phyloP scores from a whole-genome alignment of 64 coral and sea anemone genomes.

The Dendronephthya gigantea region DNA sequence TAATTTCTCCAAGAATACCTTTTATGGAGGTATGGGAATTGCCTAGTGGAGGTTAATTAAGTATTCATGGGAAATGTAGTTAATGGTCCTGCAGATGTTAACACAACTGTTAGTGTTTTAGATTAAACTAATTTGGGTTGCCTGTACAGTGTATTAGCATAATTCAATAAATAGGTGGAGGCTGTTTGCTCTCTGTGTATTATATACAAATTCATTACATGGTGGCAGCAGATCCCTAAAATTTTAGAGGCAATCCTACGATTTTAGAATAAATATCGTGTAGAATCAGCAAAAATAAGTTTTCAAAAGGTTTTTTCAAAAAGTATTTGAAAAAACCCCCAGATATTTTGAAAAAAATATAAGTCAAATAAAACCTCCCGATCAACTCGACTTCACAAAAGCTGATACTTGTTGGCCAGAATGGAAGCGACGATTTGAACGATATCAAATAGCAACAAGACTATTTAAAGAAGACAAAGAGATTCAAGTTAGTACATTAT shows the following conservation, averaged over 20 bases:
- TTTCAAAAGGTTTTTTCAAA: not conserved
- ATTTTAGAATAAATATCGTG: not conserved
- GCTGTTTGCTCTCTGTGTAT: no score
- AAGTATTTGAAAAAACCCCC: not conserved
- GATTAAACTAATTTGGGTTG: no score
- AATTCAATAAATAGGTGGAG: no score
- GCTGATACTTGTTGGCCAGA: not conserved
- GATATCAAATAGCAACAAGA: not conserved
- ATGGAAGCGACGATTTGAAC: not conserved
- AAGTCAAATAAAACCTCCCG: not conserved
- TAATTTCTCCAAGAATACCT: no score
- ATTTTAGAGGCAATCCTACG: not conserved
- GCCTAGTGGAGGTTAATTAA: no score
- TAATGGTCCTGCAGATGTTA: no score
- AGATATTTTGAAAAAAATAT: not conserved
- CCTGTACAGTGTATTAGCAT: no score
- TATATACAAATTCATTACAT: not conserved
- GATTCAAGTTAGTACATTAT: not conserved
- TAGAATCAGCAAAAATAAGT: not conserved
- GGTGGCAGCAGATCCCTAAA: not conserved
- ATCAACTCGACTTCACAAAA: not conserved
- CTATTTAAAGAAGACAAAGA: not conserved
- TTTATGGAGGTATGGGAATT: no score
- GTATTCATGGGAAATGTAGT: no score
- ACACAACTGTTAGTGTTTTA: no score